Conservation (phyloP, 1,140 invertebrate species). For the Drosophila murphyi region DNA sequence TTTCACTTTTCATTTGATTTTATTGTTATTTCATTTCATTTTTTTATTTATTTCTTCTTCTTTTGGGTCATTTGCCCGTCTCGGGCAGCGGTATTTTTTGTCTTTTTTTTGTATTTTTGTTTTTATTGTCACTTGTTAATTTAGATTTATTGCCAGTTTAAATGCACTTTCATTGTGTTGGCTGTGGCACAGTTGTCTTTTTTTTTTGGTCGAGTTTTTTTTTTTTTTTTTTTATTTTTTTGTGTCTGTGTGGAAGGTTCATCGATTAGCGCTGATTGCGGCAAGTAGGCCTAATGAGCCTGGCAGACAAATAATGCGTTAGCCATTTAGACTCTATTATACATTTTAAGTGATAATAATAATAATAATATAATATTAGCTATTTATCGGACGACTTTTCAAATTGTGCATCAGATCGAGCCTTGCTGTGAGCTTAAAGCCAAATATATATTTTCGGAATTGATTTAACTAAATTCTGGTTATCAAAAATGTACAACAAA, state of each 20-base stretch:
- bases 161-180: conserved; percentile 74
- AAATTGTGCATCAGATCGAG: too few relatives aligned
- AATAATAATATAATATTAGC: too few relatives aligned
- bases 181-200: conserved; percentile 27
- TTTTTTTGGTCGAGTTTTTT: conserved; percentile 3
- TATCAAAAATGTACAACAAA: too few relatives aligned
- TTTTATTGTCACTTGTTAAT: conserved; percentile 70
- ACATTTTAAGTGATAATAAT: too few relatives aligned
- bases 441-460: too few relatives aligned
- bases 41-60: conserved; percentile 31
- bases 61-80: conserved; percentile 79
- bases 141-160: conserved; percentile 75
- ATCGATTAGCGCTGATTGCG: conserved; percentile 34
- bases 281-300: conserved; percentile 35
- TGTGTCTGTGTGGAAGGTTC: neutral
- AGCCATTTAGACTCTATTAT: too few relatives aligned
- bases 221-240: conserved; percentile 2
- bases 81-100: conserved; percentile 39
- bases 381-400: too few relatives aligned
- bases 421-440: too few relatives aligned
- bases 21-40: conserved; percentile 30
- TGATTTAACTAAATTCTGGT: too few relatives aligned
- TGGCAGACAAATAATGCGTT: conserved; percentile 16
- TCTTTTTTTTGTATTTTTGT: conserved; percentile 23
- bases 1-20: conserved; percentile 45